Percentiles rank a stretch among this genome's conserved stretches.
phyloP scores from a whole-genome alignment of 2,113 vertebrate genomes.

The Lepus americanus region DNA sequence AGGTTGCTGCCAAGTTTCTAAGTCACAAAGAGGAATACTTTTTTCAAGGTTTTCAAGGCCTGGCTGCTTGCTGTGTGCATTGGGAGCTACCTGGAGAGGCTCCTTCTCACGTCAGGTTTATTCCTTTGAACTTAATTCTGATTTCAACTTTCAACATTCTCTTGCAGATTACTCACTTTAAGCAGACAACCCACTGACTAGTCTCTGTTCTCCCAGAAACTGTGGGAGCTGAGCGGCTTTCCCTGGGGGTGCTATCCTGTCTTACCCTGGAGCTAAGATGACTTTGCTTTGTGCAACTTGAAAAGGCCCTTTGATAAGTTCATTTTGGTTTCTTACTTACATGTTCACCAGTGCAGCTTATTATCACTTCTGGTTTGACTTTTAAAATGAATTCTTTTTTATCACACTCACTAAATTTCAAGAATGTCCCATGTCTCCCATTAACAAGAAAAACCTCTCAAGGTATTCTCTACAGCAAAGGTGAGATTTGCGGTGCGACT shows the following conservation, averaged over 20 bases:
- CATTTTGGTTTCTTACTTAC: constrained; percentile 66
- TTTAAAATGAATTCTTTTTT: constrained; percentile 48
- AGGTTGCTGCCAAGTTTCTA: constrained; percentile 47
- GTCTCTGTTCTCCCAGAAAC: constrained; percentile 58
- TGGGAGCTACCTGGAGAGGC: neutral
- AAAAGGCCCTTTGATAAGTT: constrained; percentile 70
- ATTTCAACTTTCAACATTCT: constrained; percentile 71
- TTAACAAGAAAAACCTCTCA: neutral
- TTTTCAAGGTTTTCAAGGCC: neutral
- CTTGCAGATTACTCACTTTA: constrained; percentile 55
- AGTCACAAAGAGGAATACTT: neutral
- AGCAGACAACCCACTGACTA: constrained; percentile 59
- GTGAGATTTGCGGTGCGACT: neutral
- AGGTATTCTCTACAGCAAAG: neutral
- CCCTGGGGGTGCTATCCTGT: neutral
- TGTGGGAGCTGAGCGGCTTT: neutral
- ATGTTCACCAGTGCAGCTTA: constrained; percentile 47
- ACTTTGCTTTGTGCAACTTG: constrained; percentile 67
- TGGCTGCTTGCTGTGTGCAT: constrained; percentile 40
- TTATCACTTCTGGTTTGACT: constrained; percentile 68
- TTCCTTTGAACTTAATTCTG: constrained; percentile 52
- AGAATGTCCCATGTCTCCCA: constrained; percentile 27
- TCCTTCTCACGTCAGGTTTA: constrained; percentile 4
- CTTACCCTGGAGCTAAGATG: constrained; percentile 17
- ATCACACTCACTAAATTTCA: constrained; percentile 43